Conservation (phyloP, 2,888 invertebrate genomes). For the Elmis aenea region DNA sequence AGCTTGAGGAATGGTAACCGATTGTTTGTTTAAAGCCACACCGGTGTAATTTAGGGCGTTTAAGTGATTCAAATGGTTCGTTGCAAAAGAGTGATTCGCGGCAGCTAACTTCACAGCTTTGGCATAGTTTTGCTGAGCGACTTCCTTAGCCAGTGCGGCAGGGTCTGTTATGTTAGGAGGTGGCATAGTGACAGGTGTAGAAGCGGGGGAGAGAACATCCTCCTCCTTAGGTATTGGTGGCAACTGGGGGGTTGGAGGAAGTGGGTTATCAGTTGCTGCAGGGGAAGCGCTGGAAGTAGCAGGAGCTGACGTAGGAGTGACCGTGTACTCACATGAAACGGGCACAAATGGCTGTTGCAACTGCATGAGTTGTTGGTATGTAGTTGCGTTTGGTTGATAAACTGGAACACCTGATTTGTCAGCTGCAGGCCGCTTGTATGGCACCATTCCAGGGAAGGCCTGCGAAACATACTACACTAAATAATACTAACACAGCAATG, state of each 20-base stretch:
- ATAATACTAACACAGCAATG: too few relatives aligned
- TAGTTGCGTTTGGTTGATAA: slow-evolving; percentile 84
- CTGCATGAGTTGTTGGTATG: slow-evolving; percentile 94
- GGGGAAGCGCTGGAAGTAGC: slow-evolving; percentile 35
- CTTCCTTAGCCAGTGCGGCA: slow-evolving; percentile 70
- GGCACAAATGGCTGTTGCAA: slow-evolving; percentile 94
- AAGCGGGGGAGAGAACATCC: slow-evolving; percentile 18
- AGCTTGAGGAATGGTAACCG: slow-evolving; percentile 45
- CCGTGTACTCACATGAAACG: slow-evolving; percentile 97
- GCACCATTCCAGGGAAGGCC: slow-evolving; percentile 94
- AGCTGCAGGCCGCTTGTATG: slow-evolving; percentile 92
- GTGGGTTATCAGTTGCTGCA: slow-evolving; percentile 33
- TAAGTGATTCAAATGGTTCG: slow-evolving; percentile 46
- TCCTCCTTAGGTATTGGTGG: slow-evolving; percentile 26
- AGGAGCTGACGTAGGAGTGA: slow-evolving; percentile 54
- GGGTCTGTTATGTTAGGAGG: slow-evolving; percentile 50
- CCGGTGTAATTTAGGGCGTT: slow-evolving; percentile 66
- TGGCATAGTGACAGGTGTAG: slow-evolving; percentile 28
- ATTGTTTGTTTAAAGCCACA: slow-evolving; percentile 63
- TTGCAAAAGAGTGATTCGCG: slow-evolving; percentile 36
- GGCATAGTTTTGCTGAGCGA: slow-evolving; percentile 78
- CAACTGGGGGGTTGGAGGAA: slow-evolving; percentile 29
- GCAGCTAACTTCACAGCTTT: slow-evolving; percentile 64
- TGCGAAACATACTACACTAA: slow-evolving; percentile 43
- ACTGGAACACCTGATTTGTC: slow-evolving; percentile 96